Evolutionary conservation across 2,888 invertebrate genomes (phyloP).

Genomic region (Philaethria dido): DNA sequence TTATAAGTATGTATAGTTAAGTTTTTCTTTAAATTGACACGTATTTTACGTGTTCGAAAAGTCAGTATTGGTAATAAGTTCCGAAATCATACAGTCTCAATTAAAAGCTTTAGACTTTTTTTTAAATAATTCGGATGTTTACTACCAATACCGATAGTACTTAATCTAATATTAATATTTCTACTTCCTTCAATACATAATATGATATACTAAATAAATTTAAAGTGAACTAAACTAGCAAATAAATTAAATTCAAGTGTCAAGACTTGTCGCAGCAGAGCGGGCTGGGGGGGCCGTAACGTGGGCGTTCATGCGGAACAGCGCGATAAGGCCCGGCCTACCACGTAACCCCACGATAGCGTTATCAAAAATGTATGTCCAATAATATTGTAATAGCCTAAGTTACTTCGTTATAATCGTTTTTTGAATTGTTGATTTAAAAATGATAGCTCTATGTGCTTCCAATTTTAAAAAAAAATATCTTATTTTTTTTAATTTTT

Average conservation of each 20-base stretch:
- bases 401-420: not conserved
- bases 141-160: not conserved
- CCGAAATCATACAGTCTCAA: too few species aligned
- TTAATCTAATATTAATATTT: not conserved
- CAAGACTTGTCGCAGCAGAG: slow-evolving; percentile 64
- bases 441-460: not conserved
- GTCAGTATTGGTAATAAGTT: too few species aligned
- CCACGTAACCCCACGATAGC: slow-evolving; percentile 78
- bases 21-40: too few species aligned
- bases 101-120: too few species aligned
- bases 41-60: too few species aligned
- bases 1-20: too few species aligned
- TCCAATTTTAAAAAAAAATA: too few species aligned
- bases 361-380: slow-evolving; percentile 80
- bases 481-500: not conserved
- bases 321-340: slow-evolving; percentile 82
- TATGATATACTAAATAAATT: slow-evolving; percentile 16
- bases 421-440: not conserved
- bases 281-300: slow-evolving; percentile 60
- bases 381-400: slow-evolving; percentile 59
- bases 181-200: slow-evolving; percentile 40
- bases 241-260: slow-evolving; percentile 80
- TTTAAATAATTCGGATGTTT: not conserved
- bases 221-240: slow-evolving; percentile 46
- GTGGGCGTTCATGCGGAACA: slow-evolving; percentile 82